A percentile compares a stretch with the other conserved stretches of the same genome.
phyloP scores from a whole-genome alignment of 92 coral and sea anemone species.

The Umimayanthus chanpuru region DNA sequence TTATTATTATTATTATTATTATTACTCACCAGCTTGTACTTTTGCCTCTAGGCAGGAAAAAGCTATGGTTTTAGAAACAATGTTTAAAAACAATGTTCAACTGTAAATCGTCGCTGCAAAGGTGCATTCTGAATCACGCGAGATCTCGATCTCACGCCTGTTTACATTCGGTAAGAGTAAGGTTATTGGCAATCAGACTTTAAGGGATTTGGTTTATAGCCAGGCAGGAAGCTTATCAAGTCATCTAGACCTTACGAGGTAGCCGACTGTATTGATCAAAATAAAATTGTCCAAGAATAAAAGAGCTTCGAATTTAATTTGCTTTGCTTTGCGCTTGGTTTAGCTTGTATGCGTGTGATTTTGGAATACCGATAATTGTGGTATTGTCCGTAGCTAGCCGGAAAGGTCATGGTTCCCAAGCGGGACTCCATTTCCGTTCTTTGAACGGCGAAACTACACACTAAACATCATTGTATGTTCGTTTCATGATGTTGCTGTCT shows the following conservation, averaged over 20 bases:
- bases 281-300: background rate
- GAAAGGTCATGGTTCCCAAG: constrained; percentile 30
- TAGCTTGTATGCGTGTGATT: constrained; percentile 25
- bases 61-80: background rate
- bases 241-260: background rate
- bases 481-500: background rate
- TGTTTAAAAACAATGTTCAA: too few species aligned
- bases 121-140: too few species aligned
- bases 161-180: too few species aligned
- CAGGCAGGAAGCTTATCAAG: background rate
- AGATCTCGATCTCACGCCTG: too few species aligned
- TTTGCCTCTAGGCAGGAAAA: background rate
- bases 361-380: background rate
- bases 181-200: background rate
- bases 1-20: too few species aligned
- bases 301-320: background rate
- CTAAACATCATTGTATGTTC: constrained; percentile 1
- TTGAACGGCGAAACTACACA: constrained; percentile 29
- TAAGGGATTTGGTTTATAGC: background rate
- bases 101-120: too few species aligned
- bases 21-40: background rate
- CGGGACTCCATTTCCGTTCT: constrained; percentile 31
- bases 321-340: constrained; percentile 26
- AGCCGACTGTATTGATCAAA: background rate
- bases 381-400: constrained; percentile 15